phyloP scores from a whole-genome alignment of 2,113 vertebrate species.

The Sakesphorus luctuosus region DNA sequence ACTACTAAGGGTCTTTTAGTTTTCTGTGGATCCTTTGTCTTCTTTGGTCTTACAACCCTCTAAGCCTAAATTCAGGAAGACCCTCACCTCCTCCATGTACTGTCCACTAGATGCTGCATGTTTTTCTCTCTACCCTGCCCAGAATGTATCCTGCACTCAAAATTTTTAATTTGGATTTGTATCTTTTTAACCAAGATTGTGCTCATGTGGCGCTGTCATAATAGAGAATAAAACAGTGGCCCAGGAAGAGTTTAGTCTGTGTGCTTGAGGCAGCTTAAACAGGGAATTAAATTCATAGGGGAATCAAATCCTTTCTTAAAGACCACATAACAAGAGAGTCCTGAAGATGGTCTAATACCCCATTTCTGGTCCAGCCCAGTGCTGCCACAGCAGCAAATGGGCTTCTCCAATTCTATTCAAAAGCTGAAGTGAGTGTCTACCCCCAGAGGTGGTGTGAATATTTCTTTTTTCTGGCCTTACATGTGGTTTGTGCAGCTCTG shows the following conservation, averaged over 20 bases:
- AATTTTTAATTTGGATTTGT: background rate
- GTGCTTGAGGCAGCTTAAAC: background rate
- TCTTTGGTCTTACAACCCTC: background rate
- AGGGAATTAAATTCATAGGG: background rate
- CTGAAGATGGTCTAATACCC: background rate
- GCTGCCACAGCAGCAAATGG: background rate
- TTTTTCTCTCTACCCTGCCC: background rate
- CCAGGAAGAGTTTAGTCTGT: background rate
- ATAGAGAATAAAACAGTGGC: background rate
- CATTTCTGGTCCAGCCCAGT: background rate
- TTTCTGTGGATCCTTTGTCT: background rate
- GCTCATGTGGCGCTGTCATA: background rate
- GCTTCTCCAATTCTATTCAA: background rate
- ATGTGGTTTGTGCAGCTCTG: background rate
- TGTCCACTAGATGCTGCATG: background rate
- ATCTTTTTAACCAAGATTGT: background rate
- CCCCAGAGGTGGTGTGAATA: accelerated
- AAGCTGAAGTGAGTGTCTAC: background rate
- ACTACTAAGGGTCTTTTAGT: background rate
- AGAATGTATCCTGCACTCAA: background rate
- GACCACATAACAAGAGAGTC: background rate
- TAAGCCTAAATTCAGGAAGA: background rate
- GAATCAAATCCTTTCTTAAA: background rate
- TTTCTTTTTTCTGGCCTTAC: background rate
- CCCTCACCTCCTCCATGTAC: background rate